These are phyloP conservation scores for Genyomyrus donnyi DNA, from an alignment of 2,113 vertebrate genomes.

Conservation along the genomic window DNA sequence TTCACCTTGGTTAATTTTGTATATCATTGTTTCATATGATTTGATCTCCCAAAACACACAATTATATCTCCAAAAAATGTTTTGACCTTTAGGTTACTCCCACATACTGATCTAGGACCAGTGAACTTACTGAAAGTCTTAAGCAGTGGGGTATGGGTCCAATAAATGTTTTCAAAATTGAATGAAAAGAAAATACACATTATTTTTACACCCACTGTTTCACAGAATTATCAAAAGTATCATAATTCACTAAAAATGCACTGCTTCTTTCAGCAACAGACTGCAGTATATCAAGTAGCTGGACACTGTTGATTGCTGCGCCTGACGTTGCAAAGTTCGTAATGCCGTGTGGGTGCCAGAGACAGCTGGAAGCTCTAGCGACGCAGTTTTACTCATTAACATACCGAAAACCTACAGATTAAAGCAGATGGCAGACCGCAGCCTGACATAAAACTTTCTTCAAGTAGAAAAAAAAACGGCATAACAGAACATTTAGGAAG, in stretches of 20 bases:
- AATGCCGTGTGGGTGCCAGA: neutral
- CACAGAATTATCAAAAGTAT: neutral
- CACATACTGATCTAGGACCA: neutral
- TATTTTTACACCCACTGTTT: neutral
- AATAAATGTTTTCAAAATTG: neutral
- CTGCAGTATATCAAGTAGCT: neutral
- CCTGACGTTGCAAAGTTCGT: neutral
- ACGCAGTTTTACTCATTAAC: neutral
- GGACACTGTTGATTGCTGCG: neutral
- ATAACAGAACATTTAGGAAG: neutral
- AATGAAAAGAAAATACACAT: neutral
- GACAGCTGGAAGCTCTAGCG: neutral
- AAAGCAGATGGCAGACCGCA: constrained; percentile 4
- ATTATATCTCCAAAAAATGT: neutral
- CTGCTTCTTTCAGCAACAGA: neutral
- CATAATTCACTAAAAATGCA: neutral
- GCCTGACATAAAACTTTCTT: constrained; percentile 4
- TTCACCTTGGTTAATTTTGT: neutral
- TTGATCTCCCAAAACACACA: neutral
- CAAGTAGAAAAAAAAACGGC: neutral
- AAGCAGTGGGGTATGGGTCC: neutral
- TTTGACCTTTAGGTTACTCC: neutral
- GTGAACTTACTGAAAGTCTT: neutral
- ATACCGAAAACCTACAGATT: constrained; percentile 4
- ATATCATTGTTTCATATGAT: neutral